Conservation (phyloP, 2,797 vertebrate species). For the Strix occidentalis region DNA sequence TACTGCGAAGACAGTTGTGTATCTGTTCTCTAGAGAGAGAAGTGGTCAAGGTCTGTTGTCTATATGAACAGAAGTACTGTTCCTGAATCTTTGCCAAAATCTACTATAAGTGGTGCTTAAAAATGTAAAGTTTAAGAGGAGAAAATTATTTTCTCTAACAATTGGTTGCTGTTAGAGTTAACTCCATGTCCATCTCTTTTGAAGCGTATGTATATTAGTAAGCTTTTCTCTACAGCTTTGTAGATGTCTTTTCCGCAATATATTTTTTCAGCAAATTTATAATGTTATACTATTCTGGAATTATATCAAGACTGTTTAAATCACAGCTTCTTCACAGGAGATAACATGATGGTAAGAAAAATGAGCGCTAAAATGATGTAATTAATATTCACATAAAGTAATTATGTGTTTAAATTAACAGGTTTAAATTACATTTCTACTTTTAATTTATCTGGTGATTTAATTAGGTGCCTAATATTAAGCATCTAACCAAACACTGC, state of each 20-base stretch:
- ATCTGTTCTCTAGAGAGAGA: neutral
- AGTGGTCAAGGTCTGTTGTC: neutral
- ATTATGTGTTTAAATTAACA: neutral
- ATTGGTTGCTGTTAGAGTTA: neutral
- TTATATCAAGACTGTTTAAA: neutral
- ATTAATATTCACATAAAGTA: neutral
- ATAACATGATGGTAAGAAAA: neutral
- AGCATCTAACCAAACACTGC: neutral
- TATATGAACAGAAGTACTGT: neutral
- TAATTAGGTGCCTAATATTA: neutral
- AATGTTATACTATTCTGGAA: neutral
- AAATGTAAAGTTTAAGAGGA: neutral
- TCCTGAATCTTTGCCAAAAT: neutral
- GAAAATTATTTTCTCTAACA: neutral
- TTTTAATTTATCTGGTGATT: neutral
- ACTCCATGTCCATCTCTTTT: neutral
- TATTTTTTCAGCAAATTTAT: neutral
- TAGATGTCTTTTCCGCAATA: neutral
- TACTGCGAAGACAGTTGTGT: neutral
- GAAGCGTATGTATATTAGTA: neutral
- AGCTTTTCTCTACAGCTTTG: neutral
- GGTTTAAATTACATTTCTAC: neutral
- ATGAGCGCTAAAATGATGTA: neutral
- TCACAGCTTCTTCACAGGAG: neutral
- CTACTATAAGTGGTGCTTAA: neutral